Percentiles rank a stretch among this genome's conserved stretches.
These are phyloP conservation scores for Siniperca knerii DNA, from an alignment of 2,113 vertebrate species.

Conservation along the genomic window DNA sequence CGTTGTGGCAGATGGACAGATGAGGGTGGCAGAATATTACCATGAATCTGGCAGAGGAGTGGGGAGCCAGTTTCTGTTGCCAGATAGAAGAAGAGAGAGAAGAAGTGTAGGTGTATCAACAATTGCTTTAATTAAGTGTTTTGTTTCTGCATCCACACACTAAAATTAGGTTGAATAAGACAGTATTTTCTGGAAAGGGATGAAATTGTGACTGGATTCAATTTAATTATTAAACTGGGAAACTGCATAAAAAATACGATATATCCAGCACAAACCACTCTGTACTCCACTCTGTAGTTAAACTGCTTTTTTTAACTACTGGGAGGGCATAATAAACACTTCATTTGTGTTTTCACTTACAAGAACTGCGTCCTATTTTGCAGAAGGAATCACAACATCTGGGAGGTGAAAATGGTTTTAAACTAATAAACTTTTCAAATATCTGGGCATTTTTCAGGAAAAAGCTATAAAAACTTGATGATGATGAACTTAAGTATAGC, in stretches of 20 bases:
- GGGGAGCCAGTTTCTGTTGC: background rate
- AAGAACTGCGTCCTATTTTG: too few species aligned
- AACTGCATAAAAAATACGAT: too few species aligned
- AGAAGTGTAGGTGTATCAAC: background rate
- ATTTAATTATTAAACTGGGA: background rate
- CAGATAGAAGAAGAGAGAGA: background rate
- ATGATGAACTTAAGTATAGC: too few species aligned
- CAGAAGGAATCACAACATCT: too few species aligned
- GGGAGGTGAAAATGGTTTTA: too few species aligned
- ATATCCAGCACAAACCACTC: background rate
- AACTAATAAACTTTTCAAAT: too few species aligned
- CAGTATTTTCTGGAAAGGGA: too few species aligned
- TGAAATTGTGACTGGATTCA: background rate
- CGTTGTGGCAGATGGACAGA: slow-evolving; percentile 53
- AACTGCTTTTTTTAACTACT: background rate
- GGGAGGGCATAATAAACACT: background rate
- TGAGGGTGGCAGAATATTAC: slow-evolving; percentile 46
- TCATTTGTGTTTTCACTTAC: too few species aligned
- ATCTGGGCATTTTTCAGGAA: too few species aligned
- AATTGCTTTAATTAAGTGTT: background rate
- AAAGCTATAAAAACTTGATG: too few species aligned
- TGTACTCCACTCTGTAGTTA: background rate
- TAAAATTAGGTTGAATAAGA: background rate
- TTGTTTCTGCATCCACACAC: background rate
- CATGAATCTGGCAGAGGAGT: background rate